Percentiles rank a stretch among this genome's conserved stretches.
These are phyloP conservation scores for Caenorhabditis afra DNA, from an alignment of 2,888 invertebrate genomes.

Conservation along the genomic window DNA sequence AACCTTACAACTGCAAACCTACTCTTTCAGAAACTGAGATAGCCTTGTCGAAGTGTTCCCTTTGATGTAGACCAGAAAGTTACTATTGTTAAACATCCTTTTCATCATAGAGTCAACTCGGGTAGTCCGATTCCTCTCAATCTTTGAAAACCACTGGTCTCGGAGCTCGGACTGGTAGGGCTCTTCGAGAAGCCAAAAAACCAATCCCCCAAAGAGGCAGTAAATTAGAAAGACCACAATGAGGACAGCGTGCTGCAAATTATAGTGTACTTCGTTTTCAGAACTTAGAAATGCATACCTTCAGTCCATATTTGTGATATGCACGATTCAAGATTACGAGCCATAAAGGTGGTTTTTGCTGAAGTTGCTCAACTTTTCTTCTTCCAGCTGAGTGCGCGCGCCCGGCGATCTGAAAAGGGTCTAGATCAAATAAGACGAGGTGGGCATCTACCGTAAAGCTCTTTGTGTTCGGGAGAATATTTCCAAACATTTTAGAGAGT, in stretches of 20 bases:
- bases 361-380: conserved; percentile 65
- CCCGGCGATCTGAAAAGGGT: conserved; percentile 66
- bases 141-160: conserved; percentile 63
- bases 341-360: conserved; percentile 72
- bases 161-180: conserved; percentile 66
- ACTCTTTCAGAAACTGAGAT: conserved; percentile 55
- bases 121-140: conserved; percentile 62
- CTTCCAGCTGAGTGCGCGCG: conserved; percentile 71
- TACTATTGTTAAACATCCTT: conserved; percentile 71
- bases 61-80: conserved; percentile 70
- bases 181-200: conserved; percentile 69
- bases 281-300: conserved; percentile 42
- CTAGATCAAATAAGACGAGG: neutral
- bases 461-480: conserved; percentile 10
- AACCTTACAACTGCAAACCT: conserved; percentile 1
- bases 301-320: conserved; percentile 71
- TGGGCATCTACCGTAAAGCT: too few species aligned
- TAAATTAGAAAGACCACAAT: conserved; percentile 70
- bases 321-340: conserved; percentile 67
- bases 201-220: conserved; percentile 66
- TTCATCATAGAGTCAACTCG: conserved; percentile 67
- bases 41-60: conserved; percentile 63
- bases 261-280: neutral
- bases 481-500: conserved; percentile 25
- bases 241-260: conserved; percentile 69